Evolutionary conservation across 2,888 invertebrate species (phyloP).

Genomic region (Agriopis aurantiaria): DNA sequence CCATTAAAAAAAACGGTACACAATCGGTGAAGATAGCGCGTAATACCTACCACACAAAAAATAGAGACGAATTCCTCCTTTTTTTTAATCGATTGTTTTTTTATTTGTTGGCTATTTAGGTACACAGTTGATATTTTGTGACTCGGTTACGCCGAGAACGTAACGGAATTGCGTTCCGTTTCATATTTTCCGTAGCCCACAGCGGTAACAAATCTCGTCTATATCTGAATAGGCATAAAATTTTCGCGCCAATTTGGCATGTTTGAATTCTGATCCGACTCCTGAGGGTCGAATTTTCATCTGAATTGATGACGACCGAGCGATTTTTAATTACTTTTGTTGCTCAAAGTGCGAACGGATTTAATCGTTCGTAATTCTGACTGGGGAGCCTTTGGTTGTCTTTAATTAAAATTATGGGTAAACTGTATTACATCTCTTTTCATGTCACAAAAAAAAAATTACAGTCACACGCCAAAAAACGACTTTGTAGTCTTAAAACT

Average conservation of each 20-base stretch:
- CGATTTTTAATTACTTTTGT: constrained; percentile 49
- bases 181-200: neutral
- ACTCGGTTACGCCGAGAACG: too few species aligned
- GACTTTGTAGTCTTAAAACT: too few species aligned
- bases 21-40: too few species aligned
- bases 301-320: constrained; percentile 44
- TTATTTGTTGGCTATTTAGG: too few species aligned
- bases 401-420: constrained; percentile 28
- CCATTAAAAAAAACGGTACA: too few species aligned
- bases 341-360: constrained; percentile 35
- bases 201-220: neutral
- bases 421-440: too few species aligned
- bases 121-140: too few species aligned
- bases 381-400: constrained; percentile 17
- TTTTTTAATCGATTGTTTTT: too few species aligned
- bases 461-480: too few species aligned
- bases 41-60: too few species aligned
- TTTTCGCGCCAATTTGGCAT: constrained; percentile 44
- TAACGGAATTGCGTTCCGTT: neutral
- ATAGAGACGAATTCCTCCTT: too few species aligned
- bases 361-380: constrained; percentile 23
- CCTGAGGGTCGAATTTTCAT: constrained; percentile 44
- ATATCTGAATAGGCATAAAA: constrained; percentile 21
- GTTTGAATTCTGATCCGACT: constrained; percentile 38
- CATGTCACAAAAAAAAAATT: too few species aligned